Evolutionary conservation across 2,888 invertebrate species (phyloP), one percentile per base, ranked within the genome.

Genomic region (Geotrupes spiniger): DNA sequence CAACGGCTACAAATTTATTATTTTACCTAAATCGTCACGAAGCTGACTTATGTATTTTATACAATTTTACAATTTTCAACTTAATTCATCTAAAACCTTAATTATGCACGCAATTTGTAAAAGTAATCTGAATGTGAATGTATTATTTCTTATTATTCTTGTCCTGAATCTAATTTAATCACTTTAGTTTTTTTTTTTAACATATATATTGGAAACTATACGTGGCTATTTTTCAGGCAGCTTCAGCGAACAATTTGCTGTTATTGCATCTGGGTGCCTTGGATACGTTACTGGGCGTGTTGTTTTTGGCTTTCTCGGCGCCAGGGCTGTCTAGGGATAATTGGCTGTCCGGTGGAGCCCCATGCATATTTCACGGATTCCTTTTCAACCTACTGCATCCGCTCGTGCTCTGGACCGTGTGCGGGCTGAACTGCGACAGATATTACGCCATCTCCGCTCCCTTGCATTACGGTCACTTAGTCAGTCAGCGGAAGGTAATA

Each of bases 371-470:
- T 0, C 83, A 85, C 59, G 82, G 87, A 28, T 83, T 85, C 52
- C 71, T 87, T 33, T 78, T 86, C 53, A 82, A 84, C 16, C 78
- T 87, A 2, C 76, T 89, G 37, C 85, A 89, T 62, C 87, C 88
- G 2, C 76, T 89, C 49, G 83, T 84, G 31, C 74, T 87, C 54
- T 89, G 89, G 89, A 89, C 88, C 2, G 83, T 89, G 25, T 87
- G 87, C 58, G 89, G 88, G 2, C 76, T 89, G 52, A 89, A 89
- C 64, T 87, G 85, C 48, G 87, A 87, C 71, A 76, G 88, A 51
- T 89, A 87, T 54, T 87, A 87, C 52, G 89, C 89, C 33, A 89
- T 90, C 42, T 84, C 88, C 0, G 84, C 87, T 1, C 89, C 89
- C 0, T 71, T 90, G 50, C 89, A 89, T 66, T 90, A 90, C 71